Base-by-base conservation (phyloP, 1,140 invertebrate genomes). In the Drosophila mojavensis region DNA sequence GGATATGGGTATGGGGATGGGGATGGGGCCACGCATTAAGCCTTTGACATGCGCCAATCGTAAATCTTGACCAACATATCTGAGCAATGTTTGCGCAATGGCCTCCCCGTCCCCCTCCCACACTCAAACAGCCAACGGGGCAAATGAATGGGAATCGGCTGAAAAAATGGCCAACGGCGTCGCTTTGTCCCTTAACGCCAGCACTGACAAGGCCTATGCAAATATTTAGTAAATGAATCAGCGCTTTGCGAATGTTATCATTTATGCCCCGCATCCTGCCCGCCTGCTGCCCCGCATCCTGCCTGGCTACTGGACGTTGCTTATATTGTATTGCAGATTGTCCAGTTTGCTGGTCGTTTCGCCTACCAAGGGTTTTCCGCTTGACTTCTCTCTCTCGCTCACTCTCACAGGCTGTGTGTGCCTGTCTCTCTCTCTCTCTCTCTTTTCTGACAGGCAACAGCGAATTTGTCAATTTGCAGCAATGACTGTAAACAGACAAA, bases 191-290 rank as follows among this genome's bases (percentile, higher is more conserved):
- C 70, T 76, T 82, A 74, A 75, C 75, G 70, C 71, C 88, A 86
- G 70, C 81, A 76, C 88, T 85, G 89, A 91, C 89, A 91, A 91
- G 90, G 90, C 90, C 90, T 90, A 88, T 90, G 90, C 82, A 91
- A 91, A 91, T 91, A 91, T 91, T 91, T 91, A 91, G 90, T 91
- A 88, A 90, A 91, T 91, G 90, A 91, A 91, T 91, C 90, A 91
- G 90, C 90, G 90, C 75, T 90, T 91, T 86, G 81, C 79, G 74
- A 80, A 79, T 91, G 81, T 91, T 91, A 91, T 89, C 81, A 91
- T 86, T 90, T 90, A 83, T 90, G 82, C 75, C 66, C 62, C 61
- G 39, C 67, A 54, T 43, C 11, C 51, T 5, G 20, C 13, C 20
- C 28, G 6, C 10, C 20, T 17, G 11, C 20, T 56, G 59, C 20